phyloP scores from a whole-genome alignment of 2,797 vertebrate species.

The Parotocinclus haroldoi region DNA sequence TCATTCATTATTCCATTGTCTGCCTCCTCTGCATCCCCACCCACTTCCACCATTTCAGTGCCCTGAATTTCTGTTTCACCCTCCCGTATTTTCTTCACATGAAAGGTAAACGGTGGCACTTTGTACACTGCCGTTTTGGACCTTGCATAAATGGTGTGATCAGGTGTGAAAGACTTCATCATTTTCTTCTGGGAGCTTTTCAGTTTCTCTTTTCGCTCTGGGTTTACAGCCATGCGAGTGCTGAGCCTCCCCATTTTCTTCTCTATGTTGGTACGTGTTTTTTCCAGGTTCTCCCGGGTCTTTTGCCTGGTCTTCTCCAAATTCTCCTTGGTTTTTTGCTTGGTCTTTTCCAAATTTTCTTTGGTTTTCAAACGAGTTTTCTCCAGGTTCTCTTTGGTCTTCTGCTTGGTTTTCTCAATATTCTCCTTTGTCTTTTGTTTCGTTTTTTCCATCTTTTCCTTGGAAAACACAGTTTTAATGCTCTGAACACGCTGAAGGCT shows the following conservation, averaged over 20 bases:
- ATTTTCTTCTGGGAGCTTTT: slow-evolving; percentile 89
- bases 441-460: slow-evolving; percentile 96
- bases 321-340: slow-evolving; percentile 71
- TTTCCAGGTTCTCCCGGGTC: slow-evolving; percentile 78
- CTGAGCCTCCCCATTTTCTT: slow-evolving; percentile 97
- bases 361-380: slow-evolving; percentile 89
- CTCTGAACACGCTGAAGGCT: slow-evolving; percentile 90
- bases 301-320: slow-evolving; percentile 71
- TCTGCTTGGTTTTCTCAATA: slow-evolving; percentile 85
- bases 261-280: slow-evolving; percentile 93
- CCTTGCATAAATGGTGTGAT: slow-evolving; percentile 89
- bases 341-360: slow-evolving; percentile 89
- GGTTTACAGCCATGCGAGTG: slow-evolving; percentile 87
- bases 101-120: slow-evolving; percentile 97
- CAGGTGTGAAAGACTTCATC: slow-evolving; percentile 94
- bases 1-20: slow-evolving; percentile 60
- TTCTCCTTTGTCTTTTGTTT: slow-evolving; percentile 88
- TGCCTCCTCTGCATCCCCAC: slow-evolving; percentile 75
- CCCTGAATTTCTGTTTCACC: slow-evolving; percentile 88
- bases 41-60: slow-evolving; percentile 95
- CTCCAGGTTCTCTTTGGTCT: slow-evolving; percentile 93
- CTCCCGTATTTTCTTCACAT: slow-evolving; percentile 94
- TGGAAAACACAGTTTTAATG: slow-evolving; percentile 95
- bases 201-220: slow-evolving; percentile 89
- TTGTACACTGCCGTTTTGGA: slow-evolving; percentile 92